Conservation (phyloP, 2,888 invertebrate genomes). For the Rhingia rostrata region DNA sequence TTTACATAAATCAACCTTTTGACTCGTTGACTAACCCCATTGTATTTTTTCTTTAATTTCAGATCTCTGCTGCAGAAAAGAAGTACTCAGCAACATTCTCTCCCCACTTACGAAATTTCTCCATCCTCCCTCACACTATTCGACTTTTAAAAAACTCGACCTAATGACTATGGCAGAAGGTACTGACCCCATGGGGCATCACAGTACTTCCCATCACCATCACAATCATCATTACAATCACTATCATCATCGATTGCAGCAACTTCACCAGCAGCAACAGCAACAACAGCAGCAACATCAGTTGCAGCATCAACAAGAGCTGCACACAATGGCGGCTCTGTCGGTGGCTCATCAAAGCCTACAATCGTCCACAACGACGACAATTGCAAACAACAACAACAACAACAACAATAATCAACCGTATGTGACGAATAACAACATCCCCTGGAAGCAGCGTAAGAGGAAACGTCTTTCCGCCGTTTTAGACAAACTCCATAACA, state of each 20-base stretch:
- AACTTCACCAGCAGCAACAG: slow-evolving; percentile 77
- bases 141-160: slow-evolving; percentile 78
- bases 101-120: not conserved
- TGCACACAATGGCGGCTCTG: slow-evolving; percentile 80
- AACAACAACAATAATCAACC: slow-evolving; percentile 85
- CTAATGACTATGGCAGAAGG: slow-evolving; percentile 90
- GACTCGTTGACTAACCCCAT: slow-evolving; percentile 8
- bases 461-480: slow-evolving; percentile 91
- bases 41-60: slow-evolving; percentile 35
- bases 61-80: slow-evolving; percentile 45
- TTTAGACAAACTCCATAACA: slow-evolving; percentile 88
- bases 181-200: slow-evolving; percentile 86
- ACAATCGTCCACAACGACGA: slow-evolving; percentile 37
- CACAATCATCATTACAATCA: slow-evolving; percentile 77
- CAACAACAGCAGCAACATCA: slow-evolving; percentile 73
- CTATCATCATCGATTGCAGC: slow-evolving; percentile 74
- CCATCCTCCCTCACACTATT: slow-evolving; percentile 62
- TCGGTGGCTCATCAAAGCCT: slow-evolving; percentile 66
- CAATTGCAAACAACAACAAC: slow-evolving; percentile 47
- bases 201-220: slow-evolving; percentile 81
- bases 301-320: slow-evolving; percentile 77
- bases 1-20: no score
- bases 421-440: slow-evolving; percentile 86
- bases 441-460: slow-evolving; percentile 88
- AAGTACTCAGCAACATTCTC: slow-evolving; percentile 12